Conservation (phyloP, 2,113 vertebrate species). For the Chaetodon trifascialis region DNA sequence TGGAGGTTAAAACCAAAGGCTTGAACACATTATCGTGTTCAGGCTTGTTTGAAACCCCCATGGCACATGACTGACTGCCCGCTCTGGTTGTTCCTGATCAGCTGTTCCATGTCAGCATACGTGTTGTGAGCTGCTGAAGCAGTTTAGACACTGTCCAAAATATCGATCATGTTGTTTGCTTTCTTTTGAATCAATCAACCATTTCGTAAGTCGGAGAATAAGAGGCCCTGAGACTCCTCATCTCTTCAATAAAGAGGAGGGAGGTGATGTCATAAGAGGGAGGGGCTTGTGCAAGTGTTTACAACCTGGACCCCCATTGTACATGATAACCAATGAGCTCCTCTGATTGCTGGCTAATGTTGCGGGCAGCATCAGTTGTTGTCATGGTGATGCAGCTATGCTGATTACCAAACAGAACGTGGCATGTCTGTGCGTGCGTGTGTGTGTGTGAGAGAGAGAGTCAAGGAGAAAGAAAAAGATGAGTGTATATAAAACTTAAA, state of each 20-base stretch:
- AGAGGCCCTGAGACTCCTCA: neutral
- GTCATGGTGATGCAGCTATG: slow-evolving; percentile 82
- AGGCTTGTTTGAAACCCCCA: slow-evolving; percentile 33
- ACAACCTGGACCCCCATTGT: slow-evolving; percentile 18
- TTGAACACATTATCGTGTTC: slow-evolving; percentile 26
- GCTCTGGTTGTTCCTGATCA: slow-evolving; percentile 19
- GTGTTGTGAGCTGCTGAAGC: neutral
- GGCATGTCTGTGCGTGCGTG: slow-evolving; percentile 61
- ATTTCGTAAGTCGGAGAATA: neutral
- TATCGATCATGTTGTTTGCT: neutral
- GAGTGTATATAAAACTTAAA: slow-evolving; percentile 7
- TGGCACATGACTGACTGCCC: slow-evolving; percentile 12
- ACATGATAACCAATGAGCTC: slow-evolving; percentile 36
- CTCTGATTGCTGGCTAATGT: slow-evolving; percentile 38
- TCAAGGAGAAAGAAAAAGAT: neutral
- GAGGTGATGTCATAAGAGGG: slow-evolving; percentile 39
- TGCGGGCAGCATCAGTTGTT: slow-evolving; percentile 77
- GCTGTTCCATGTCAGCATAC: neutral
- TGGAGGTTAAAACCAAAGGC: slow-evolving; percentile 32
- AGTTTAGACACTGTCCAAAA: neutral
- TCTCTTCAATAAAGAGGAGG: neutral
- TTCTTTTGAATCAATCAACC: neutral
- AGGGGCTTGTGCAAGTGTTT: slow-evolving; percentile 41
- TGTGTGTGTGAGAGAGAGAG: neutral
- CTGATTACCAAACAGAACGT: slow-evolving; percentile 77